Evolutionary conservation across 2,797 vertebrate species (phyloP).

Genomic region (Apogon hyalosoma): DNA sequence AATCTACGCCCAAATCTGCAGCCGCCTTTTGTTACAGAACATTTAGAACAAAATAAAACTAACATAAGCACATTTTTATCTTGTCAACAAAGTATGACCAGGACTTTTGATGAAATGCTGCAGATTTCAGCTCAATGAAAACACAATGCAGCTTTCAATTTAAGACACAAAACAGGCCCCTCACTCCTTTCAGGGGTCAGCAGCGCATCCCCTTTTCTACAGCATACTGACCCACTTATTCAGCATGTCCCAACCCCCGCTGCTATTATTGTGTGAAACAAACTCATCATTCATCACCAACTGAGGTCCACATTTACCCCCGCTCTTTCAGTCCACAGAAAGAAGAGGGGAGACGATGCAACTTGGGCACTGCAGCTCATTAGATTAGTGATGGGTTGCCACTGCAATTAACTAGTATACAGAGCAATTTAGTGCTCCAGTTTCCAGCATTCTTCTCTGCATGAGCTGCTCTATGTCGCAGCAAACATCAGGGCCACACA

Average conservation of each 20-base stretch:
- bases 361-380: conserved; percentile 78
- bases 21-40: conserved; percentile 27
- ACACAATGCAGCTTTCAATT: conserved; percentile 73
- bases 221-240: conserved; percentile 86
- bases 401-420: conserved; percentile 82
- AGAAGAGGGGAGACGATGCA: conserved; percentile 60
- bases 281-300: conserved; percentile 89
- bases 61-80: conserved; percentile 28
- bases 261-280: conserved; percentile 88
- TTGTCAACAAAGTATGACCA: conserved; percentile 9
- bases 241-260: conserved; percentile 80
- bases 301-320: conserved; percentile 84
- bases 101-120: conserved; percentile 63
- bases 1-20: conserved; percentile 37
- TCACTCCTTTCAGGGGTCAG: conserved; percentile 63
- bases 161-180: conserved; percentile 73
- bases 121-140: conserved; percentile 63
- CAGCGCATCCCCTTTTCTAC: conserved; percentile 71
- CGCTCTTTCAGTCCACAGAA: conserved; percentile 64
- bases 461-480: conserved; percentile 60
- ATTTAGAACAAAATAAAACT: not conserved
- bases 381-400: conserved; percentile 85
- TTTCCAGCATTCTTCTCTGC: conserved; percentile 79
- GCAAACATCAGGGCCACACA: conserved; percentile 45
- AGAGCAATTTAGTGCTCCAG: conserved; percentile 76